A percentile compares a stretch with the other conserved stretches of the same genome.
phyloP scores from a whole-genome alignment of 2,888 invertebrate species.

The Diarsia rubi region DNA sequence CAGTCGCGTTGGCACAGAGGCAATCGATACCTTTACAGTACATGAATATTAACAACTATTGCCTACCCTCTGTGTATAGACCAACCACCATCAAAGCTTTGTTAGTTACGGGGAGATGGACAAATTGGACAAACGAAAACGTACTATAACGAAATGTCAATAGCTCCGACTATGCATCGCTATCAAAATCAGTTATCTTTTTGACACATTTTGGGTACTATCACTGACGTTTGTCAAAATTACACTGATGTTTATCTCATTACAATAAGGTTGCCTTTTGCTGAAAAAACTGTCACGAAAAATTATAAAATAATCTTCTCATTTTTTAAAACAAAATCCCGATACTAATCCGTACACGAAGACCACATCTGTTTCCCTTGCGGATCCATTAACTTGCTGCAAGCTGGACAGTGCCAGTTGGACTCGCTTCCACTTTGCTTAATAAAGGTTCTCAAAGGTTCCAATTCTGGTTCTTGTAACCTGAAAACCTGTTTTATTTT shows the following conservation, averaged over 20 bases:
- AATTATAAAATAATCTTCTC: no score
- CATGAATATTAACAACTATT: slow-evolving; percentile 27
- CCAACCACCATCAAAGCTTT: background rate
- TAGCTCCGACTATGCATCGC: background rate
- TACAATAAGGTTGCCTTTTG: background rate
- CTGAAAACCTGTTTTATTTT: background rate
- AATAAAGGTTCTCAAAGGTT: background rate
- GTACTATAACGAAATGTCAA: background rate
- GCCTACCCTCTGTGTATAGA: background rate
- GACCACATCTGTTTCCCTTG: no score
- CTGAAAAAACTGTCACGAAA: background rate
- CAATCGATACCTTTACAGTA: slow-evolving; percentile 16
- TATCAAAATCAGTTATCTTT: background rate
- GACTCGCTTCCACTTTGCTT: no score
- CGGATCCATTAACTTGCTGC: no score
- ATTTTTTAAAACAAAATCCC: no score
- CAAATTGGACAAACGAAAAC: background rate
- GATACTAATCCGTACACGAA: no score
- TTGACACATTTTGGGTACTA: background rate
- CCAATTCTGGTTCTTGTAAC: background rate
- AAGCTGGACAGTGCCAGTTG: no score
- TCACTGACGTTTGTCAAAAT: background rate
- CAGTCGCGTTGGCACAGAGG: background rate
- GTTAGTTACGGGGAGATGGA: background rate
- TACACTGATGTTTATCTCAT: background rate